phyloP scores from a whole-genome alignment of 2,797 vertebrate species.

The Poecilia gillii region DNA sequence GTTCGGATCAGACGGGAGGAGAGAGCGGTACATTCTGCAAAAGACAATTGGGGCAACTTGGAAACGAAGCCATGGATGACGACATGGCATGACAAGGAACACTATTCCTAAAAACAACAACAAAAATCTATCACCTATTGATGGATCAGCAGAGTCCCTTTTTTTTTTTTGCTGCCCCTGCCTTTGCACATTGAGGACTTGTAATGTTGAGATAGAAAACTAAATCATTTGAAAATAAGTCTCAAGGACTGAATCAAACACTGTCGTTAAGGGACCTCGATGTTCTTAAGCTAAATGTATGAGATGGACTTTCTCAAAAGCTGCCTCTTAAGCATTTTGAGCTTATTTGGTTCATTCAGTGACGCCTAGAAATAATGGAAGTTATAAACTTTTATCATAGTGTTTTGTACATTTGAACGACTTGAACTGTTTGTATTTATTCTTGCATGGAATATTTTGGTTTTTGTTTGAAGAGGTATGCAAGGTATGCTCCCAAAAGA shows the following conservation, averaged over 20 bases:
- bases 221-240: slow-evolving; percentile 16
- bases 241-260: slow-evolving; percentile 16
- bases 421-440: slow-evolving; percentile 73
- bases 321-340: slow-evolving; percentile 33
- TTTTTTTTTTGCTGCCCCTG: slow-evolving; percentile 33
- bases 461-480: slow-evolving; percentile 53
- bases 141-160: slow-evolving; percentile 37
- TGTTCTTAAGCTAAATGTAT: slow-evolving; percentile 28
- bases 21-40: slow-evolving; percentile 80
- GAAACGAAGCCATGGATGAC: slow-evolving; percentile 95
- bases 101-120: slow-evolving; percentile 84
- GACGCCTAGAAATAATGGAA: slow-evolving; percentile 21
- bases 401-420: slow-evolving; percentile 53
- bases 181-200: slow-evolving; percentile 54
- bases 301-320: slow-evolving; percentile 35
- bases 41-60: slow-evolving; percentile 73
- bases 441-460: slow-evolving; percentile 51
- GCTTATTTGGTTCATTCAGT: slow-evolving; percentile 53
- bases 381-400: slow-evolving; percentile 14
- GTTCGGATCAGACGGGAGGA: slow-evolving; percentile 92
- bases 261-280: slow-evolving; percentile 29
- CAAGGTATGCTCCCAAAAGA: slow-evolving; percentile 10
- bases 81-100: slow-evolving; percentile 85
- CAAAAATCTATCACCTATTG: slow-evolving; percentile 24
- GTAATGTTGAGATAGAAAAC: slow-evolving; percentile 47